Percentiles rank a stretch among this genome's conserved stretches.
phyloP scores from a whole-genome alignment of 2,888 invertebrate genomes.

The Tetheella fluctuosa region DNA sequence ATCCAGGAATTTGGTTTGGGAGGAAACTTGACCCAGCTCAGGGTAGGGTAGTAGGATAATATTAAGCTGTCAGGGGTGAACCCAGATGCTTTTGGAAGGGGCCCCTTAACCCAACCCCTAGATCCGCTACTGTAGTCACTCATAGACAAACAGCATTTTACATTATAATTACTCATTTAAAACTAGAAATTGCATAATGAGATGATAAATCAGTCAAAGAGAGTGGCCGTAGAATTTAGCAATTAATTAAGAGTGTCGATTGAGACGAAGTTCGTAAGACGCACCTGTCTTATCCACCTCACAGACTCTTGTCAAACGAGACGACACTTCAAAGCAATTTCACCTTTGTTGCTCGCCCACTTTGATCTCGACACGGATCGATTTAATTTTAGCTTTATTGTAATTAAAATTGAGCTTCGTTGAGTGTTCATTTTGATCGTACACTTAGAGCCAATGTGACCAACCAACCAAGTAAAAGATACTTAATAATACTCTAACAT shows the following conservation, averaged over 20 bases:
- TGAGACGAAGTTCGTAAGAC: conserved; percentile 49
- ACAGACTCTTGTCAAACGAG: conserved; percentile 51
- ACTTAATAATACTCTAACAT: too few species aligned
- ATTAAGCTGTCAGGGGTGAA: too few species aligned
- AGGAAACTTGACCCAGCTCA: too few species aligned
- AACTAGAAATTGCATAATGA: conserved; percentile 18
- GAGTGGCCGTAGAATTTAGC: conserved; percentile 37
- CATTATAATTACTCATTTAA: neutral
- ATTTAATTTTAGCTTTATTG: conserved; percentile 62
- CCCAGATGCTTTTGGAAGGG: too few species aligned
- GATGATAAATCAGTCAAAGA: conserved; percentile 42
- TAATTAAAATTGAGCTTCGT: conserved; percentile 65
- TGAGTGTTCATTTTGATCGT: conserved; percentile 43
- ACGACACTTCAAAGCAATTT: conserved; percentile 67
- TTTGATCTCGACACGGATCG: conserved; percentile 70
- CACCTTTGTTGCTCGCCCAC: conserved; percentile 62
- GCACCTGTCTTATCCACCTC: conserved; percentile 24
- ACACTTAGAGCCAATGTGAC: conserved; percentile 20
- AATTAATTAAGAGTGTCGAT: conserved; percentile 55
- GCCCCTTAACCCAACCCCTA: too few species aligned
- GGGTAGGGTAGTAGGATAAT: too few species aligned
- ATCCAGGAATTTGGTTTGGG: too few species aligned
- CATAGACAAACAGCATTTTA: neutral
- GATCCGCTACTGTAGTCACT: too few species aligned
- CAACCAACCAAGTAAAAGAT: too few species aligned